phyloP scores from a whole-genome alignment of 2,888 invertebrate genomes.

The Frankliniella fusca region DNA sequence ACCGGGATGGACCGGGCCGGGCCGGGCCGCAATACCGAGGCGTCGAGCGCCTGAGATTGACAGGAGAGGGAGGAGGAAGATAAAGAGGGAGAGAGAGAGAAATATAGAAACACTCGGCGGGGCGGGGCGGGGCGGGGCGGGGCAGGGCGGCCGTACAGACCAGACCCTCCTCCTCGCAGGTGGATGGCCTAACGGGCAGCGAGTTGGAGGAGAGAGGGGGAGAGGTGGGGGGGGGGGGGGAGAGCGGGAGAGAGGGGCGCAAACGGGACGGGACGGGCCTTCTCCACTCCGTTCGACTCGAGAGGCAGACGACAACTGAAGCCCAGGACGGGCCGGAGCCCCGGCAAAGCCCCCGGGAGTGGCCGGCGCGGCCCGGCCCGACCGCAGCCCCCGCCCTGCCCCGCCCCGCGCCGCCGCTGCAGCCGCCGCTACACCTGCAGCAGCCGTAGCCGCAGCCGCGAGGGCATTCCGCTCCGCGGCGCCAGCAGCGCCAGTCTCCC shows the following conservation, averaged over 20 bases:
- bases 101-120: neutral
- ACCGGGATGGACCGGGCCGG: neutral
- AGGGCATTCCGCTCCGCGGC: neutral
- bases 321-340: neutral
- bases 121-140: too few species aligned
- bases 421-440: neutral
- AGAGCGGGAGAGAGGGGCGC: neutral
- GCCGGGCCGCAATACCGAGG: neutral
- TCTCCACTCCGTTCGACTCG: neutral
- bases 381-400: neutral
- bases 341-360: neutral
- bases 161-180: neutral
- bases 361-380: neutral
- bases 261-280: neutral
- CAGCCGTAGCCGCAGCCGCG: neutral
- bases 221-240: neutral
- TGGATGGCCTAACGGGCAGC: neutral
- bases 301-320: constrained; percentile 15
- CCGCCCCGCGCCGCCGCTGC: neutral
- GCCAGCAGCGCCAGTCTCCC: neutral
- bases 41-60: neutral
- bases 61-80: neutral
- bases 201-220: neutral
- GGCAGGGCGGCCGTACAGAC: too few species aligned
- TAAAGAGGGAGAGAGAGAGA: neutral